phyloP scores from a whole-genome alignment of 2,113 vertebrate species.

The Cairina moschata region DNA sequence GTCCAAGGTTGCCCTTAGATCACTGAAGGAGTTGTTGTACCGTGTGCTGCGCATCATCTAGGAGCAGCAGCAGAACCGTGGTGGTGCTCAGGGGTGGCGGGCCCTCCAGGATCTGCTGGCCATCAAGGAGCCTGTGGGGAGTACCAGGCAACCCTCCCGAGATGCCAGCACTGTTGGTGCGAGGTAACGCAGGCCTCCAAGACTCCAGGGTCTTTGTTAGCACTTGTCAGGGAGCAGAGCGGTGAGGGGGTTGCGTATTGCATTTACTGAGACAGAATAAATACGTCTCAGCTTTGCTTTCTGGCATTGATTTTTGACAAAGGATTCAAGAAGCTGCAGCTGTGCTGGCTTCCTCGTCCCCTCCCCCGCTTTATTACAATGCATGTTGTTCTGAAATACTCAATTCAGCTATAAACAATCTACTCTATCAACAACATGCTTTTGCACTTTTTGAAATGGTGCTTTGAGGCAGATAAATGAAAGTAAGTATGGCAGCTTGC shows the following conservation, averaged over 20 bases:
- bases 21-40: background rate
- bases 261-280: constrained; percentile 66
- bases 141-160: constrained; percentile 10
- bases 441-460: constrained; percentile 95
- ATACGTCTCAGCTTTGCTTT: constrained; percentile 66
- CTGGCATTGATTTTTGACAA: constrained; percentile 72
- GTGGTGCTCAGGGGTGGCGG: background rate
- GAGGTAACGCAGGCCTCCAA: constrained; percentile 19
- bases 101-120: constrained; percentile 9
- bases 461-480: constrained; percentile 92
- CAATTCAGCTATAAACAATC: constrained; percentile 93
- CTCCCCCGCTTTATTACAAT: constrained; percentile 83
- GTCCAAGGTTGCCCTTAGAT: background rate
- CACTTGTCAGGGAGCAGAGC: constrained; percentile 68
- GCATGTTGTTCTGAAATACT: constrained; percentile 85
- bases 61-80: background rate
- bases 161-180: background rate
- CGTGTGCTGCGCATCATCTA: background rate
- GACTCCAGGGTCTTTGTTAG: constrained; percentile 59
- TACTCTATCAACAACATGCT: constrained; percentile 93
- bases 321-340: constrained; percentile 76
- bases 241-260: constrained; percentile 57
- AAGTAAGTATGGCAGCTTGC: constrained; percentile 88
- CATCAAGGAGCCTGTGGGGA: background rate
- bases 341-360: constrained; percentile 60